Evolutionary conservation across 2,888 invertebrate genomes (phyloP), one percentile per base, ranked within the genome.

Genomic region (Drosophila nigricruria): DNA sequence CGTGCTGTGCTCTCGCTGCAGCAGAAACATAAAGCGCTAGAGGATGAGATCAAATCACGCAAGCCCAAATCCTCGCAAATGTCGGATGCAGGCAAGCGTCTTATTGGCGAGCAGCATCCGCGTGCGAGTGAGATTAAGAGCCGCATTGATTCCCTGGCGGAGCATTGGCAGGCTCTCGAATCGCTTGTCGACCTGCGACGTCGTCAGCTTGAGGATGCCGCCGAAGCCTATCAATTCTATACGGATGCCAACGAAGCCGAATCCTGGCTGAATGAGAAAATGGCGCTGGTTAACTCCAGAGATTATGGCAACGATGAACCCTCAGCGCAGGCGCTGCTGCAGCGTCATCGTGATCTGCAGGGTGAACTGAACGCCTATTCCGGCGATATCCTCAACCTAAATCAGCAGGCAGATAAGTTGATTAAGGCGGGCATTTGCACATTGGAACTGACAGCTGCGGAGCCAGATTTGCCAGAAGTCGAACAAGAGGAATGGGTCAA

Each of bases 191-290:
- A 95, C 0, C 92, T 95, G 66, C 94, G 97, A 47, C 95, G 95
- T 59, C 95, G 95, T 69, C 96, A 97, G 88, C 93, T 98, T 25
- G 96, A 96, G 87, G 97, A 98, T 91, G 97, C 97, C 0, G 96
- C 96, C 5, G 98, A 98, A 91, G 98, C 98, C 0, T 98, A 98
- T 88, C 98, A 98, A 95, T 98, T 98, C 94, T 98, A 98, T 92
- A 97, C 98, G 0, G 99, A 99, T 93, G 98, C 98, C 0, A 98
- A 99, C 93, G 99, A 99, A 91, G 97, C 98, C 0, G 99, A 99
- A 88, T 98, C 98, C 0, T 99, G 98, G 98, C 95, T 99, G 93
- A 97, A 97, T 81, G 99, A 99, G 93, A 98, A 98, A 93, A 96
- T 97, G 93, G 96, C 98, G 0, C 94, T 99, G 42, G 97, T 98